Evolutionary conservation across 37 sponge, comb jelly and placozoan species (phyloP), one percentile per base, ranked within the genome.

Genomic region (Spongia lamella): DNA sequence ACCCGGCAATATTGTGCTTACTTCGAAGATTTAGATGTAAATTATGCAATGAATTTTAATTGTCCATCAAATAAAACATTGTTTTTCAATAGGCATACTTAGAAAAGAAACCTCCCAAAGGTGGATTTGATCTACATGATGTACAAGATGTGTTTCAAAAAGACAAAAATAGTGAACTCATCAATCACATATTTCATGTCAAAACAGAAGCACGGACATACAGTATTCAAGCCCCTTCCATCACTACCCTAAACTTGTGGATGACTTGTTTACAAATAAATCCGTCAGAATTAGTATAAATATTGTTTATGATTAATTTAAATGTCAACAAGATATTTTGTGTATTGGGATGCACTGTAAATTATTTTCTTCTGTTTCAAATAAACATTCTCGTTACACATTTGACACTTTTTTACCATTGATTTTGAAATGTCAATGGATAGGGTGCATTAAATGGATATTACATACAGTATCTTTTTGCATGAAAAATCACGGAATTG

Each of bases 241-340:
- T 87, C 17, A 56, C 53, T 35, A 71, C 85, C 25, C 79, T 92
- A 81, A 56, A 83, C 11, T 43, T 84, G n/a, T 92, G 92, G 92
- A 72, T 87, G 53, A 75, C 81, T 0, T 75, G 83, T 36, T 65
- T 90, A 17, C 19, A 59, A 32, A 63, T 90, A 13, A 77, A 78
- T 17, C 70, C 57, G 6, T 58, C 30, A 58, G 27, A 58, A 30
- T 58, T 58, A 30, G 5, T 58, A 30, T 30, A 25, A 29, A 14
- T 58, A 58, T 58, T 25, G 16, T 19, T 16, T 19, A 52, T 52
- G 54, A 52, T 19, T 19, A 52, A 52, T 19, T 52, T 16, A 19
- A 20, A 52, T 19, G 19, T 52, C 19, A 19, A 19, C 54, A 52
- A 20, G 54, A 20, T 16, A 52, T 19, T 52, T n/a, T n/a, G n/a